These are phyloP conservation scores for Cyclophora punctaria DNA, from an alignment of 2,888 invertebrate genomes.

Conservation along the genomic window DNA sequence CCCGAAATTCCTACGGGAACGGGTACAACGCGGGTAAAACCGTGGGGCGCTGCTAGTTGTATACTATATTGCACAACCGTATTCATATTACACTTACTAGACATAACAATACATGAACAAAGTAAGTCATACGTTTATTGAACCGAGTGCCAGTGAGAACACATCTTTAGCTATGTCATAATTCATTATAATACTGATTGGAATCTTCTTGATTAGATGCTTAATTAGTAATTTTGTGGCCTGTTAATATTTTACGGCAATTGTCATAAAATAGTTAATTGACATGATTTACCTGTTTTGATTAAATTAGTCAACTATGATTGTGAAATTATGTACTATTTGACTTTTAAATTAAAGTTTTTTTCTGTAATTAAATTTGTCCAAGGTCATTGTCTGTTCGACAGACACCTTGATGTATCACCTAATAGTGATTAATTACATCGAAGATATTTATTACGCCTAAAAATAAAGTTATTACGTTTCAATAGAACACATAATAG, in stretches of 20 bases:
- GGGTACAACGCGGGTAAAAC: no score
- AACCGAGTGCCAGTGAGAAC: neutral
- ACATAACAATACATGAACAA: no score
- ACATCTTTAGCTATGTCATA: neutral
- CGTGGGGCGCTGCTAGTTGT: no score
- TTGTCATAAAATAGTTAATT: constrained; percentile 16
- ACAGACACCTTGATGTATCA: neutral
- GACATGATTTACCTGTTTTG: constrained; percentile 14
- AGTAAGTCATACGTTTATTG: neutral
- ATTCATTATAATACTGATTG: constrained; percentile 14
- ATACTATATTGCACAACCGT: no score
- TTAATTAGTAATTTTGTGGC: constrained; percentile 14
- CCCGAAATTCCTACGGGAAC: no score
- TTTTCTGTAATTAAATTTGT: constrained; percentile 14
- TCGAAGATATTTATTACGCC: no score
- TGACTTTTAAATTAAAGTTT: constrained; percentile 17
- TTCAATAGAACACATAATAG: constrained; percentile 3
- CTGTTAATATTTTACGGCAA: constrained; percentile 18
- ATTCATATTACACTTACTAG: no score
- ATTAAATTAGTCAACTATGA: constrained; percentile 11
- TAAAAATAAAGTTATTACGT: constrained; percentile 1
- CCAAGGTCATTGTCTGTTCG: neutral
- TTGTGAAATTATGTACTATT: constrained; percentile 15
- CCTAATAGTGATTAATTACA: neutral
- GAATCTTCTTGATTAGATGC: constrained; percentile 7